These are phyloP conservation scores for Dorcus hopei DNA, from an alignment of 2,888 invertebrate genomes.

Conservation along the genomic window DNA sequence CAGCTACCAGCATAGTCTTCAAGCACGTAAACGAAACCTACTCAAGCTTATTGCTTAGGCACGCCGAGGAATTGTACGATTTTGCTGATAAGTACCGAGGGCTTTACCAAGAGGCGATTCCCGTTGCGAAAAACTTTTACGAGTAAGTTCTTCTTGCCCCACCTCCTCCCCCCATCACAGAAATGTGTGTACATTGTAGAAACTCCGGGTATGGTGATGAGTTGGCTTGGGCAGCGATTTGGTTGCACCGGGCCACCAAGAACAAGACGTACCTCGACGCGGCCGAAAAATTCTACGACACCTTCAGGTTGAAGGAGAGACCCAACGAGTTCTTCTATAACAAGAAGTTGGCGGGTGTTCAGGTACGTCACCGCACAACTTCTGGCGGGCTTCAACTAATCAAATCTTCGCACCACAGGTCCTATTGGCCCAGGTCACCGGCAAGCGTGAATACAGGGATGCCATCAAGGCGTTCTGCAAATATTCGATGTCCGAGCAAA, in stretches of 20 bases:
- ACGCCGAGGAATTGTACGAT: constrained; percentile 53
- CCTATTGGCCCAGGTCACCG: constrained; percentile 51
- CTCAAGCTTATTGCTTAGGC: constrained; percentile 47
- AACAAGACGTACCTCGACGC: constrained; percentile 50
- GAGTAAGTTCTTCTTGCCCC: constrained; percentile 40
- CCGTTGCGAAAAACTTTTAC: constrained; percentile 52
- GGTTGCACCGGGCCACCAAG: constrained; percentile 56
- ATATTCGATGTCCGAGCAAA: constrained; percentile 49
- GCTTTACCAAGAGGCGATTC: constrained; percentile 53
- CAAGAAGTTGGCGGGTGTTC: constrained; percentile 56
- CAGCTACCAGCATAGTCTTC: constrained; percentile 55
- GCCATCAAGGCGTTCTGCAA: constrained; percentile 53
- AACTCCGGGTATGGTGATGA: constrained; percentile 57
- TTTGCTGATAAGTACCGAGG: constrained; percentile 53
- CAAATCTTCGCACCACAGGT: constrained; percentile 36
- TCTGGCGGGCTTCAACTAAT: not conserved
- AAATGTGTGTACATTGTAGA: constrained; percentile 35
- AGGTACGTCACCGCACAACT: constrained; percentile 39
- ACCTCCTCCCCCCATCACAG: not conserved
- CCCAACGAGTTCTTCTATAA: constrained; percentile 56
- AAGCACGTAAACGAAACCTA: constrained; percentile 47
- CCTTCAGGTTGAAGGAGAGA: constrained; percentile 50
- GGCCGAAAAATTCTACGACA: constrained; percentile 51
- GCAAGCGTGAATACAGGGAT: constrained; percentile 45
- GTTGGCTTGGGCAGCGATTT: constrained; percentile 56